Evolutionary conservation across 2,888 invertebrate species (phyloP), one percentile per base, ranked within the genome.

Genomic region (Cryptus armator): DNA sequence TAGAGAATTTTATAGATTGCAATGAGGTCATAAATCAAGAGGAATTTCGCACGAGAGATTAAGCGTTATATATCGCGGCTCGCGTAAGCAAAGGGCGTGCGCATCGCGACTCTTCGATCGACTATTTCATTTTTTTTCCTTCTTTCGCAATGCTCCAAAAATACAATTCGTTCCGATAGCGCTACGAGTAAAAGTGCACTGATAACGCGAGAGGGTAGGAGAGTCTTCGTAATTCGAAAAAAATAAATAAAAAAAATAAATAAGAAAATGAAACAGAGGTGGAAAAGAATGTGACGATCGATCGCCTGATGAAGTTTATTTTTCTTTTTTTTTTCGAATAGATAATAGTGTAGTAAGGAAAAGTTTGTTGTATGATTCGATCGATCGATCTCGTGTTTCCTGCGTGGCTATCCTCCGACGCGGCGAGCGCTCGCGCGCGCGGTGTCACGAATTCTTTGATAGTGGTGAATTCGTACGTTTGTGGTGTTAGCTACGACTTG

Each of bases 401-500:
- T 19, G 64, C 64, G 48, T 64, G 64, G n/a, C n/a, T 14, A n/a
- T 32, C 29, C 29, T 29, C 24, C 24, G 37, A 37, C 37, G 37
- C 37, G 37, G 4, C 29, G 3, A 1, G 7, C 29, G 16, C 12
- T 12, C n/a, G 72, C 44, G 16, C 37, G 56, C 53, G 16, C 59
- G 43, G 46, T 70, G 74, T 71, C 29, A 74, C 70, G 43, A 43
- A 59, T 68, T 68, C 32, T 64, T 67, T 62, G 51, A 19, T 44
- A 67, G 74, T 59, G 53, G 71, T 32, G 77, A 43, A 59, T 48
- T 44, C 75, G 66, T 64, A 66, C 53, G 66, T 70, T 74, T 46
- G 77, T 68, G 74, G 62, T 59, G 77, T 85, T 85, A 83, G 85
- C 68, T 53, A 56, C 48, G 66, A 76, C 75, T 81, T 81, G 86